Evolutionary conservation across 2,888 invertebrate species (phyloP).

Genomic region (Liposcelis brunnea): DNA sequence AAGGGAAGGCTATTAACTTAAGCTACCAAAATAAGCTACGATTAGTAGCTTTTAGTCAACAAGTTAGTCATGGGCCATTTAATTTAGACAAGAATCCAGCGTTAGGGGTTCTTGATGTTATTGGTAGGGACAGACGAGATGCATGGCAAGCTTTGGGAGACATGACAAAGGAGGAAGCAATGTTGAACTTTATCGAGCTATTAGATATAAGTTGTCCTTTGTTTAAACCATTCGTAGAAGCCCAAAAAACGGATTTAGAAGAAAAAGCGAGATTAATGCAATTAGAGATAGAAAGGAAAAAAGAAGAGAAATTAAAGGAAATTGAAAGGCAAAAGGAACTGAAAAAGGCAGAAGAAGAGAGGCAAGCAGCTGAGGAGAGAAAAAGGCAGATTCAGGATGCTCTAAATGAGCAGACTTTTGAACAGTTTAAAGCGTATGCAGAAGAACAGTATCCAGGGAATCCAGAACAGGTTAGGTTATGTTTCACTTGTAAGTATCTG

Average conservation of each 20-base stretch:
- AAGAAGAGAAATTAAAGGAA: conserved; percentile 29
- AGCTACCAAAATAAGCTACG: conserved; percentile 86
- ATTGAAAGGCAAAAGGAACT: conserved; percentile 46
- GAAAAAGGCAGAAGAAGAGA: conserved; percentile 41
- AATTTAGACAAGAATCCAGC: conserved; percentile 51
- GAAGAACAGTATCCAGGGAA: conserved; percentile 67
- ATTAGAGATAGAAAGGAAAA: conserved; percentile 33
- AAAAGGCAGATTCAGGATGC: conserved; percentile 80
- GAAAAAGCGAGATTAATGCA: conserved; percentile 42
- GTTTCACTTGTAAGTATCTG: neutral
- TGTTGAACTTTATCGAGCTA: conserved; percentile 79
- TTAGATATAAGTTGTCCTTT: conserved; percentile 76
- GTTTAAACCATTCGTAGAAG: conserved; percentile 80
- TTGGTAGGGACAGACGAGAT: conserved; percentile 75
- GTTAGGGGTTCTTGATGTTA: conserved; percentile 84
- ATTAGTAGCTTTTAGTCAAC: conserved; percentile 82
- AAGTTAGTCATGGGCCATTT: conserved; percentile 71
- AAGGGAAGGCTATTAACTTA: conserved; percentile 90
- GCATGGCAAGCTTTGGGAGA: conserved; percentile 89
- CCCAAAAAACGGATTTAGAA: conserved; percentile 74
- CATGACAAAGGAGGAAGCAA: conserved; percentile 70
- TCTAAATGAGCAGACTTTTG: conserved; percentile 84
- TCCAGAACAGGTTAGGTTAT: conserved; percentile 32
- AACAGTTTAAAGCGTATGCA: conserved; percentile 79
- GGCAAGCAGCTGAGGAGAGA: conserved; percentile 31